phyloP scores from a whole-genome alignment of 2,797 vertebrate species.

The Nannoperca obscura region DNA sequence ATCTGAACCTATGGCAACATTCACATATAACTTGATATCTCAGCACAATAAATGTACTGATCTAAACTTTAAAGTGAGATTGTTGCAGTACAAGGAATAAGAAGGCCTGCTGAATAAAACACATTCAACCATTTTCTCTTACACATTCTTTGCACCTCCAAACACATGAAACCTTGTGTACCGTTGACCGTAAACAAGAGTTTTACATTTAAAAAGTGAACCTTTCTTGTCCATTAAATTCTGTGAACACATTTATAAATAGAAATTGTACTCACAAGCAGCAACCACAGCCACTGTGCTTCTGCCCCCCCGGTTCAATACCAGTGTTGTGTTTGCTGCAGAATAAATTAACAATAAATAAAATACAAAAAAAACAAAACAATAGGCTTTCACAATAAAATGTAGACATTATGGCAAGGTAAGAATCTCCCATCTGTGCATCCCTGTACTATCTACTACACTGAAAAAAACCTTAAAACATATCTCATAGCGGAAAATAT shows the following conservation, averaged over 20 bases:
- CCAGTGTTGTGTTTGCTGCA: constrained; percentile 40
- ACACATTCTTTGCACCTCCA: constrained; percentile 42
- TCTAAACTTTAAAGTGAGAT: constrained; percentile 16
- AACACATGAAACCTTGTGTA: constrained; percentile 16
- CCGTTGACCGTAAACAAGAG: constrained; percentile 25
- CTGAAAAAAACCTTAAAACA: constrained; percentile 30
- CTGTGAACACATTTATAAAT: constrained; percentile 47
- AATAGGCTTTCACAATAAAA: constrained; percentile 36
- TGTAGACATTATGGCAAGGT: constrained; percentile 38
- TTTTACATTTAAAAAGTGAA: constrained; percentile 44
- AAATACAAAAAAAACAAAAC: constrained; percentile 55
- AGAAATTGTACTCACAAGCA: constrained; percentile 42
- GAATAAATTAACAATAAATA: constrained; percentile 83
- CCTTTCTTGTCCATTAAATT: constrained; percentile 14
- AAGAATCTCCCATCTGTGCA: constrained; percentile 23
- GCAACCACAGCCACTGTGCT: constrained; percentile 22
- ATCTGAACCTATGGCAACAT: constrained; percentile 31
- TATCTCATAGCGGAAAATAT: constrained; percentile 26
- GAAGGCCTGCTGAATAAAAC: constrained; percentile 42
- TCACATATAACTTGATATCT: constrained; percentile 22
- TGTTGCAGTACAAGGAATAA: constrained; percentile 18
- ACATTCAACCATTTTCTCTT: constrained; percentile 45
- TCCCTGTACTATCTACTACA: constrained; percentile 33
- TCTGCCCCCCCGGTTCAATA: constrained; percentile 7
- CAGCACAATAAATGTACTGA: constrained; percentile 32